Conservation (phyloP, 92 coral and sea anemone species). For the Nematostella vectensis region DNA sequence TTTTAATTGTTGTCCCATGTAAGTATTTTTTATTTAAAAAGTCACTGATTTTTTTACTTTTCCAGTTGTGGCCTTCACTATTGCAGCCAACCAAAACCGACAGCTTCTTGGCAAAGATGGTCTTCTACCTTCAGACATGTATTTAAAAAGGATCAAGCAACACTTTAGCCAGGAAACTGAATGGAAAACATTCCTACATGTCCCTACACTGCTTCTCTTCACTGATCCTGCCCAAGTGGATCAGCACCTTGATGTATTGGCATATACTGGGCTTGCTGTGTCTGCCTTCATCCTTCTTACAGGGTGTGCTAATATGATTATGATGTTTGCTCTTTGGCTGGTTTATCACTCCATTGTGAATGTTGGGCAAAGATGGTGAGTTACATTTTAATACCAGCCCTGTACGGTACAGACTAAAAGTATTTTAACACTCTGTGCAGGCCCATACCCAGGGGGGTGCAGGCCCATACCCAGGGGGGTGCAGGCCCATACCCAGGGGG, state of each 20-base stretch:
- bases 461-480: no score
- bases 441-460: no score
- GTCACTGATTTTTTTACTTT: no score
- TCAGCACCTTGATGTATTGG: conserved; percentile 59
- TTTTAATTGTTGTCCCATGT: no score
- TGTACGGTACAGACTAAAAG: no score
- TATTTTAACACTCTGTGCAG: no score
- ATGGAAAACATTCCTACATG: conserved; percentile 64
- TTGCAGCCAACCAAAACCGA: conserved; percentile 87
- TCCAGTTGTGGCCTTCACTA: conserved; percentile 86
- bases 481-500: no score
- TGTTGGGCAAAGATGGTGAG: conserved; percentile 90
- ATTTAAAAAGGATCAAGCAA: conserved; percentile 48
- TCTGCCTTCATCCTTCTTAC: conserved; percentile 58
- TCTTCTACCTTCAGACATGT: conserved; percentile 74
- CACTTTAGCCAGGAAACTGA: conserved; percentile 60
- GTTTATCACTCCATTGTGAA: conserved; percentile 86
- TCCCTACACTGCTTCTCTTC: conserved; percentile 74
- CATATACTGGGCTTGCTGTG: conserved; percentile 67
- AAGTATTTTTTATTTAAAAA: no score
- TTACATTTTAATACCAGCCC: no score
- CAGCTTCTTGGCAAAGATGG: conserved; percentile 91
- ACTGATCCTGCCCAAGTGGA: conserved; percentile 62
- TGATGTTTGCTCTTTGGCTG: conserved; percentile 76
- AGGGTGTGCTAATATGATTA: conserved; percentile 83